Percentiles rank a stretch among this genome's conserved stretches.
phyloP scores from a whole-genome alignment of 2,113 vertebrate genomes.

The Ochotona curzoniae region DNA sequence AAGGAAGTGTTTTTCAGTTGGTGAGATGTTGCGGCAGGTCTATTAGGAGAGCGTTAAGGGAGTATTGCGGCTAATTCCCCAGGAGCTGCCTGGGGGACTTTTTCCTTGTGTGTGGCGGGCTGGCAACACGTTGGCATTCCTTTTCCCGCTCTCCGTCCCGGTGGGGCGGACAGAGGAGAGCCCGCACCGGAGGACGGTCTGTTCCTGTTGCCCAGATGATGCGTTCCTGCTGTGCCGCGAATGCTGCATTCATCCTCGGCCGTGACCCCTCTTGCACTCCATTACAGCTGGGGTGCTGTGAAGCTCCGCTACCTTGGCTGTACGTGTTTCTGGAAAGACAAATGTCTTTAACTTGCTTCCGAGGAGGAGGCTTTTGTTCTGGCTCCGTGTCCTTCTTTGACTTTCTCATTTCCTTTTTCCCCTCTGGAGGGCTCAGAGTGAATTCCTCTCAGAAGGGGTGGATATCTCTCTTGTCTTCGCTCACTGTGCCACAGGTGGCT shows the following conservation, averaged over 20 bases:
- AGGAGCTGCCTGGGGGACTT: not conserved
- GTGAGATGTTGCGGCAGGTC: not conserved
- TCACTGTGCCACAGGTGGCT: not conserved
- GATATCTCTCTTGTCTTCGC: slow-evolving; percentile 32
- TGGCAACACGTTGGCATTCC: slow-evolving; percentile 13
- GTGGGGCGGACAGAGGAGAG: not conserved
- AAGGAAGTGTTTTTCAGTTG: not conserved
- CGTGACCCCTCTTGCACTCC: slow-evolving; percentile 51
- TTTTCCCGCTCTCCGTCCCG: slow-evolving; percentile 47
- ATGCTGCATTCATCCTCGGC: not conserved
- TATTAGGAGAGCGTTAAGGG: not conserved
- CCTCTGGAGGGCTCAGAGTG: slow-evolving; percentile 51
- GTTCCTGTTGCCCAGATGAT: slow-evolving; percentile 31
- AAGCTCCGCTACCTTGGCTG: slow-evolving; percentile 18
- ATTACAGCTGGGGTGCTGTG: slow-evolving; percentile 57
- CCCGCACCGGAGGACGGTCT: not conserved
- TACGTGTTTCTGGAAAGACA: slow-evolving; percentile 63
- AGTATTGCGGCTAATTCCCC: slow-evolving; percentile 26
- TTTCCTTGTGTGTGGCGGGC: no score
- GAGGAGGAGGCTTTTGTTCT: slow-evolving; percentile 45
- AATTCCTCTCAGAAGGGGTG: slow-evolving; percentile 65
- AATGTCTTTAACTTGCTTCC: slow-evolving; percentile 55
- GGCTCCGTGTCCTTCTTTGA: slow-evolving; percentile 31
- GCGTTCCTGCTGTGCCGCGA: not conserved
- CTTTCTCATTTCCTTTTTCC: slow-evolving; percentile 63